These are phyloP conservation scores for Eudasyphora cyanicolor DNA, from an alignment of 2,888 invertebrate genomes.

Conservation along the genomic window DNA sequence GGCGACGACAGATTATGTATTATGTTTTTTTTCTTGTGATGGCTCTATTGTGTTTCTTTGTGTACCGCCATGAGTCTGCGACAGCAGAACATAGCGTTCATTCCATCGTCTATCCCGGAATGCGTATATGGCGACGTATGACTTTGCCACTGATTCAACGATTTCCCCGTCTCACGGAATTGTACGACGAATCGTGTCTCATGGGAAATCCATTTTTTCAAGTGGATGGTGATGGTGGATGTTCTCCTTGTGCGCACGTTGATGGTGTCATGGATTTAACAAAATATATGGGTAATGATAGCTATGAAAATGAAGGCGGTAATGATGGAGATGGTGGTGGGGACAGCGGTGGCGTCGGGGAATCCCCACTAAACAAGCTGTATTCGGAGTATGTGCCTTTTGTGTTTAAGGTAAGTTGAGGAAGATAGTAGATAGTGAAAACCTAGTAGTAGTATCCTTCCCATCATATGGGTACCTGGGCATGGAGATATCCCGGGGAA, in stretches of 20 bases:
- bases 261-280: constrained; percentile 84
- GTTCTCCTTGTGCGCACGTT: constrained; percentile 89
- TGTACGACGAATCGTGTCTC: constrained; percentile 92
- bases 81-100: constrained; percentile 85
- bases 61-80: constrained; percentile 73
- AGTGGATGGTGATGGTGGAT: constrained; percentile 89
- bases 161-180: constrained; percentile 87
- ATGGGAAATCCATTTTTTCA: constrained; percentile 91
- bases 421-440: too few species aligned
- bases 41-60: constrained; percentile 75
- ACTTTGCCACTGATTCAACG: constrained; percentile 88
- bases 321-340: neutral
- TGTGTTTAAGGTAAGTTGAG: constrained; percentile 82
- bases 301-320: constrained; percentile 33
- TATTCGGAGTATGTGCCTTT: constrained; percentile 80
- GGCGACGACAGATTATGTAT: constrained; percentile 77
- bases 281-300: constrained; percentile 9
- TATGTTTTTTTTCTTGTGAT: constrained; percentile 76
- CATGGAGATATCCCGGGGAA: too few species aligned
- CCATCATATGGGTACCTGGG: too few species aligned
- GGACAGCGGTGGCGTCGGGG: neutral
- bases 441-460: too few species aligned
- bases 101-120: constrained; percentile 89
- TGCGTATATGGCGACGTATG: constrained; percentile 86
- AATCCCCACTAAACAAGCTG: constrained; percentile 34